phyloP scores from a whole-genome alignment of 2,797 vertebrate genomes.

The Neomorphus geoffroyi region DNA sequence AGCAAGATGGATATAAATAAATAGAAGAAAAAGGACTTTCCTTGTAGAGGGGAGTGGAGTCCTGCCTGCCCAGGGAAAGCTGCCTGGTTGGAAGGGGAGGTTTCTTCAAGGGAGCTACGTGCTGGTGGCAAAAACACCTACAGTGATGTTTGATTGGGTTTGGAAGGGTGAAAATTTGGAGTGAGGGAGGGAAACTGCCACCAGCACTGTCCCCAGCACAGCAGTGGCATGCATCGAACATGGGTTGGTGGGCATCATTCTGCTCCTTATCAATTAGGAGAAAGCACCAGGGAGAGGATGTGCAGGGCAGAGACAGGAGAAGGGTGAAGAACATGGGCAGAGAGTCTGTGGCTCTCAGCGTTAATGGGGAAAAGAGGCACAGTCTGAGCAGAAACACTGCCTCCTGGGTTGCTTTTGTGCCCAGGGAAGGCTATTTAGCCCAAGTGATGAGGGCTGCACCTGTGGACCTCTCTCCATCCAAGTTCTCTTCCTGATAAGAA shows the following conservation, averaged over 20 bases:
- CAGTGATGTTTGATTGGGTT: too few species aligned
- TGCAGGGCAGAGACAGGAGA: too few species aligned
- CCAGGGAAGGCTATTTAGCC: background rate
- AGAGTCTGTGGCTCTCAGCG: too few species aligned
- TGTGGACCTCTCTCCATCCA: background rate
- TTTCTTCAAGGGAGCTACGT: background rate
- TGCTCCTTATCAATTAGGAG: background rate
- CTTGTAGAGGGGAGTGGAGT: background rate
- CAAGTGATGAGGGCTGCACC: background rate
- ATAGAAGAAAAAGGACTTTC: slow-evolving; percentile 31
- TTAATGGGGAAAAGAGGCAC: too few species aligned
- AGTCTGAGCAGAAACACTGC: too few species aligned
- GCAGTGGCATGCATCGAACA: background rate
- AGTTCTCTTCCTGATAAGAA: background rate
- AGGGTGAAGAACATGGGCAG: too few species aligned
- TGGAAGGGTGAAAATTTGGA: background rate
- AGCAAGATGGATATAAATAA: slow-evolving; percentile 11
- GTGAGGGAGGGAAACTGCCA: fast-evolving
- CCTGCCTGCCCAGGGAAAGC: background rate
- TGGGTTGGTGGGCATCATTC: fast-evolving
- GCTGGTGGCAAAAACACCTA: background rate
- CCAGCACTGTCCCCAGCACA: background rate
- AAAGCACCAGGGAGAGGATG: background rate
- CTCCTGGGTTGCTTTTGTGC: background rate
- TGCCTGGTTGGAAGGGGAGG: fast-evolving